A percentile compares a stretch with the other conserved stretches of the same genome.
These are phyloP conservation scores for Aix galericulata DNA, from an alignment of 2,113 vertebrate species.

Conservation along the genomic window DNA sequence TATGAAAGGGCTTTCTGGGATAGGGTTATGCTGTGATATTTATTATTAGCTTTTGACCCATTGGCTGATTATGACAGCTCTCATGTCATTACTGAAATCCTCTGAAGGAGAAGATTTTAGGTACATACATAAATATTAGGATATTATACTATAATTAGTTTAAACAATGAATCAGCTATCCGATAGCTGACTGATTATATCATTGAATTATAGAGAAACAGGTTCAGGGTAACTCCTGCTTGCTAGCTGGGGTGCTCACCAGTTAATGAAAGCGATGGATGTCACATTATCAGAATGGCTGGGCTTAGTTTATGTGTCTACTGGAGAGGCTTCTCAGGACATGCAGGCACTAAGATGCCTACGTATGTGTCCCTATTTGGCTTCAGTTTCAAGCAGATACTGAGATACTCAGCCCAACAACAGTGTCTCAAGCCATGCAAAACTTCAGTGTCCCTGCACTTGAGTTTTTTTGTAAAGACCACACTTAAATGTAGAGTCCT, in stretches of 20 bases:
- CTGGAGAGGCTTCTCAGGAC: not conserved
- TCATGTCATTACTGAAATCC: not conserved
- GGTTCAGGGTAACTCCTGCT: not conserved
- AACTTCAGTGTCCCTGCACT: not conserved
- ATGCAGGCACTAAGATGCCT: not conserved
- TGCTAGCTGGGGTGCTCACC: not conserved
- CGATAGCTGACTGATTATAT: not conserved
- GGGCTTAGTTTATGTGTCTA: not conserved
- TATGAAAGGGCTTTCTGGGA: not conserved
- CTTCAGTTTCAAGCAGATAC: not conserved
- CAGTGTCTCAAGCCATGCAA: not conserved
- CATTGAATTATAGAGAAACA: not conserved
- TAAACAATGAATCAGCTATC: not conserved
- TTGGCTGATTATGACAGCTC: not conserved
- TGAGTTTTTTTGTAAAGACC: not conserved
- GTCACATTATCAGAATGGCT: not conserved
- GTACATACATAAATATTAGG: not conserved
- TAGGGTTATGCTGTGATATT: not conserved
- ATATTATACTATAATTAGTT: not conserved
- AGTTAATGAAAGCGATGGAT: not conserved
- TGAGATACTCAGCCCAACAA: not conserved
- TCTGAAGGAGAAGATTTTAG: not conserved
- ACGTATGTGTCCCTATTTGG: fast-evolving
- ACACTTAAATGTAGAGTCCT: not conserved
- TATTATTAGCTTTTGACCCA: not conserved